phyloP scores from a whole-genome alignment of 2,888 invertebrate species.

The Gnatocerus cornutus region DNA sequence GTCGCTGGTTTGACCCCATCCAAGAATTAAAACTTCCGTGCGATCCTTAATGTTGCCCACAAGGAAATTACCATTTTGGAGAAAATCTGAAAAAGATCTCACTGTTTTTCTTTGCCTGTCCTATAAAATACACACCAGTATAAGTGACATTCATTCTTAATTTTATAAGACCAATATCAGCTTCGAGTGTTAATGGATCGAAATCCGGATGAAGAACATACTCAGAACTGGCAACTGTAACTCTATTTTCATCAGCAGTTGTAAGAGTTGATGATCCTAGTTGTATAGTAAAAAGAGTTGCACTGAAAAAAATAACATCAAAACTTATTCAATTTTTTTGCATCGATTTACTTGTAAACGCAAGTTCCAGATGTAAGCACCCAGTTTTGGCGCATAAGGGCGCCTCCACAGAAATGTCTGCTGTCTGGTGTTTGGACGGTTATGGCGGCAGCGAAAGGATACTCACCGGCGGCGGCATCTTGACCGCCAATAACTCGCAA shows the following conservation, averaged over 20 bases:
- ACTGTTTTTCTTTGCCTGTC: no score
- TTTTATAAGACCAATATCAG: constrained; percentile 19
- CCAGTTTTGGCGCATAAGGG: constrained; percentile 5
- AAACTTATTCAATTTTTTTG: no score
- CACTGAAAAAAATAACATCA: no score
- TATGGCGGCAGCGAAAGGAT: constrained; percentile 23
- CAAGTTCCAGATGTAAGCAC: constrained; percentile 14
- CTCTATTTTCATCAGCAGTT: constrained; percentile 7
- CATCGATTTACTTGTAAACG: constrained; percentile 12
- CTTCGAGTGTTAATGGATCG: constrained; percentile 5
- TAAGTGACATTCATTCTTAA: constrained; percentile 3
- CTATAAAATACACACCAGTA: background rate
- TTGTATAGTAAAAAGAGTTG: constrained; percentile 15
- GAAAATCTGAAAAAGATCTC: no score
- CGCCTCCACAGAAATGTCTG: constrained; percentile 16
- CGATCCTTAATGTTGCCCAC: no score
- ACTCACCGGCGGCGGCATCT: constrained; percentile 4
- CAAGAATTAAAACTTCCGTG: background rate
- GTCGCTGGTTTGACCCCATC: constrained; percentile 16
- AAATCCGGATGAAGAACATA: constrained; percentile 27
- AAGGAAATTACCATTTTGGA: no score
- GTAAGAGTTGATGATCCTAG: constrained; percentile 19
- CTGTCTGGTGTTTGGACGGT: background rate
- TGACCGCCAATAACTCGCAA: constrained; percentile 8
- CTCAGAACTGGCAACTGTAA: constrained; percentile 11